Evolutionary conservation across 2,113 vertebrate genomes (phyloP), one percentile per base, ranked within the genome.

Genomic region (Melospiza georgiana): DNA sequence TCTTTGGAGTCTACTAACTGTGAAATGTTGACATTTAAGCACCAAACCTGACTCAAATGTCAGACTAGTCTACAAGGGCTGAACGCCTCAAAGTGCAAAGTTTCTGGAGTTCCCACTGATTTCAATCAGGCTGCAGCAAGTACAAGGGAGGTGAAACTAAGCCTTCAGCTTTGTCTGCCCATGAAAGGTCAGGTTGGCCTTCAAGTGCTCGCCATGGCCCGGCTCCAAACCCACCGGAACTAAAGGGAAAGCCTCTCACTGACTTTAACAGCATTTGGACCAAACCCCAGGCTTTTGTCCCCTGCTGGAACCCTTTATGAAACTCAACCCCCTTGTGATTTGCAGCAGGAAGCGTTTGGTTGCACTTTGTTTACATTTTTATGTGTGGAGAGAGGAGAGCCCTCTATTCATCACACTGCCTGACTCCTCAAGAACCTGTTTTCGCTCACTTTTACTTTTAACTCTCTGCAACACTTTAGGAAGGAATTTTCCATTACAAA

Each of bases 1-100:
- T 74, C 75, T 84, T 96, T 54, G 67, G 73, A 55, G 58, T 52
- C 82, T 82, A 71, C 86, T 87, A 84, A 88, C 48, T 93, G 92
- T 82, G 77, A 95, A 90, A 94, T 23, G 58, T 48, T 84, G 87
- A 88, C 69, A 93, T 94, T 96, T 95, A 84, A 97, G 67, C 58
- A 59, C n/a, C 5, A 6, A 77, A 76, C 69, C 63, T 22, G n/a
- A 95, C 79, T 95, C 74, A 95, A 96, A 96, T 95, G 86, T 86
- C 95, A 96, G 43, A 76, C 49, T 41, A 71, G 80, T 93, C 89
- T 93, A 87, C 86, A 76, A 96, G 77, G 74, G 79, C 55, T 88
- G 69, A 91, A 58, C 5, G 41, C 55, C 11, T 11, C 49, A 39
- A 78, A 94, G 91, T 65, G 44, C 66, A 73, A 94, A 96, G 84